Base-by-base conservation (phyloP, 2,888 invertebrate genomes). In the Drosophila mimica region DNA sequence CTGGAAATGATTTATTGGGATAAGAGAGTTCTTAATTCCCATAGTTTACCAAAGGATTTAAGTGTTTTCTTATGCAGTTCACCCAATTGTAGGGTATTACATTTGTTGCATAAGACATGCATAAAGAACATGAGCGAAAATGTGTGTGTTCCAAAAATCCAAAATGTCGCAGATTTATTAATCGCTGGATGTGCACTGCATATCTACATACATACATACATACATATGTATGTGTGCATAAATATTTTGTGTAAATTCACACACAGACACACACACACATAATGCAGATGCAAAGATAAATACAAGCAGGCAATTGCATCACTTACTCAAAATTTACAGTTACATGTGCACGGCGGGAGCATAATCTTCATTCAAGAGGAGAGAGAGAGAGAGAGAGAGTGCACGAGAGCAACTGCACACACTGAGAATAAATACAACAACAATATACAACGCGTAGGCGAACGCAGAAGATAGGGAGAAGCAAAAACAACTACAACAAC, bases 301-400 rank as follows among this genome's bases (percentile, higher is more conserved):
- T 66, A 34, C 31, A 51, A 33, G 30, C 51, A 38, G 25, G 20
- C 6, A 75, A 78, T 81, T 78, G 69, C 63, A 78, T 67, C 61
- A 71, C 59, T 72, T 40, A 40, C 49, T 17, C 9, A 20, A 11
- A 46, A 40, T 70, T 79, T 79, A 79, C 69, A 51, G 72, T 79
- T 76, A 62, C 70, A 73, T 30, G 56, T 40, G 49, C 38, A 48
- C 57, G 46, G 49, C 31, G n/a, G 33, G n/a, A 20, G 56, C 28
- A 49, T 5, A 49, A 38, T 8, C 30, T 4, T 28, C n/a, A 28
- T 15, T 28, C 49, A 36, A 38, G 13, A 30, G 43, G 34, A 8
- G 20, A 25, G 36, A 17, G 13, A 31, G 38, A 25, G 28, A 36
- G 49, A 46, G 49, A 40, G 60, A 51, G 49, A 40, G 60, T 46